These are phyloP conservation scores for Silurus lanzhouensis DNA, from an alignment of 2,797 vertebrate species.

Conservation along the genomic window DNA sequence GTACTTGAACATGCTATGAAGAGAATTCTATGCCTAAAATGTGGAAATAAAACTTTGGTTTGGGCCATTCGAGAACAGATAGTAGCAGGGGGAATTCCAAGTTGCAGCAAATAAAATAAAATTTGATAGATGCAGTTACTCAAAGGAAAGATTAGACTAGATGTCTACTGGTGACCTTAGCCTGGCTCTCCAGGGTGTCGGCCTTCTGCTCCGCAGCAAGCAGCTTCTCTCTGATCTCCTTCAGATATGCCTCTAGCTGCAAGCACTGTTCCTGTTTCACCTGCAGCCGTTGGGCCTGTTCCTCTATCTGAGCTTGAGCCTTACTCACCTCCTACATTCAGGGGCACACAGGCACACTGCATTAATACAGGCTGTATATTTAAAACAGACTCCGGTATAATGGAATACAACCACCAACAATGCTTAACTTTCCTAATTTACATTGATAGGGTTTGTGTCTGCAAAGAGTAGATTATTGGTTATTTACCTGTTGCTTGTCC, in stretches of 20 bases:
- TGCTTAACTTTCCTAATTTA: neutral
- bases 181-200: conserved; percentile 83
- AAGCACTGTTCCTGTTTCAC: conserved; percentile 85
- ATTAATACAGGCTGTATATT: neutral
- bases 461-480: neutral
- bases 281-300: conserved; percentile 80
- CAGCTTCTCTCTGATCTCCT: conserved; percentile 87
- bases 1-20: neutral
- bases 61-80: conserved; percentile 5
- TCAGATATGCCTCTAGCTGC: conserved; percentile 86
- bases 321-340: conserved; percentile 87
- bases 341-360: neutral
- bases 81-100: conserved; percentile 8
- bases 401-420: neutral
- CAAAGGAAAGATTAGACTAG: neutral
- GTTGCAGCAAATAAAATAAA: conserved; percentile 8
- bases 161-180: conserved; percentile 78
- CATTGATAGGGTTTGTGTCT: neutral
- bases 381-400: neutral
- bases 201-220: conserved; percentile 85
- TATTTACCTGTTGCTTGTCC: conserved; percentile 92
- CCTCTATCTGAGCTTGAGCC: conserved; percentile 81
- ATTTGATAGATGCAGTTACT: neutral
- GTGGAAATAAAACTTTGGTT: conserved; percentile 2
- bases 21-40: neutral